A percentile compares a stretch with the other conserved stretches of the same genome.
Evolutionary conservation across 2,888 invertebrate species (phyloP).

Genomic region (Pseudococcus viburni): DNA sequence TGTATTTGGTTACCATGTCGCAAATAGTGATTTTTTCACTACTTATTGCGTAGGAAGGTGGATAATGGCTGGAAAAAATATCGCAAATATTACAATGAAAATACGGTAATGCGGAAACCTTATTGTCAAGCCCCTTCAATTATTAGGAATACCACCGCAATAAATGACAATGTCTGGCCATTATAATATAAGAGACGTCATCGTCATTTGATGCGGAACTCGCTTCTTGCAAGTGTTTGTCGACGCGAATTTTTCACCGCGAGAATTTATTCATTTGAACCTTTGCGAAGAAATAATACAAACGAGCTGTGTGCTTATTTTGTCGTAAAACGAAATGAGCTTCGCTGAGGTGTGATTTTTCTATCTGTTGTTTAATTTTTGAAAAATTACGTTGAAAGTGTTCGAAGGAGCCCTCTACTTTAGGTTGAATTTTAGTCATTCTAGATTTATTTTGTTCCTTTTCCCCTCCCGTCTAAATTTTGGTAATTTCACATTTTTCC

Average conservation of each 20-base stretch:
- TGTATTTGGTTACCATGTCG: neutral
- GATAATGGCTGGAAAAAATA: neutral
- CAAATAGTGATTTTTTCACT: neutral
- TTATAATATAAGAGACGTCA: neutral
- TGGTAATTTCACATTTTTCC: no score
- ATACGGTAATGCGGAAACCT: neutral
- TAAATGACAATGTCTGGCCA: no score
- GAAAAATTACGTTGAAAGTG: no score
- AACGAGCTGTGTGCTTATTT: no score
- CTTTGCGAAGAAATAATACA: neutral
- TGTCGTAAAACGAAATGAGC: no score
- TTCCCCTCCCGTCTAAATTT: no score
- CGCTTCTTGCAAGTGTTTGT: neutral
- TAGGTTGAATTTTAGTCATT: no score
- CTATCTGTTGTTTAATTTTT: no score
- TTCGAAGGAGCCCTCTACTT: no score
- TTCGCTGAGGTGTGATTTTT: no score
- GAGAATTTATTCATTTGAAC: neutral
- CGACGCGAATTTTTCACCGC: neutral
- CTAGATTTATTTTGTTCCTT: no score
- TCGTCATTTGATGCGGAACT: neutral
- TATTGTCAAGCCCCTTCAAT: slow-evolving; percentile 4
- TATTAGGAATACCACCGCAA: neutral
- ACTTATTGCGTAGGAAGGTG: neutral
- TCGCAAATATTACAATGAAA: neutral